These are phyloP conservation scores for Melieria omissa DNA, from an alignment of 2,888 invertebrate genomes.

Conservation along the genomic window DNA sequence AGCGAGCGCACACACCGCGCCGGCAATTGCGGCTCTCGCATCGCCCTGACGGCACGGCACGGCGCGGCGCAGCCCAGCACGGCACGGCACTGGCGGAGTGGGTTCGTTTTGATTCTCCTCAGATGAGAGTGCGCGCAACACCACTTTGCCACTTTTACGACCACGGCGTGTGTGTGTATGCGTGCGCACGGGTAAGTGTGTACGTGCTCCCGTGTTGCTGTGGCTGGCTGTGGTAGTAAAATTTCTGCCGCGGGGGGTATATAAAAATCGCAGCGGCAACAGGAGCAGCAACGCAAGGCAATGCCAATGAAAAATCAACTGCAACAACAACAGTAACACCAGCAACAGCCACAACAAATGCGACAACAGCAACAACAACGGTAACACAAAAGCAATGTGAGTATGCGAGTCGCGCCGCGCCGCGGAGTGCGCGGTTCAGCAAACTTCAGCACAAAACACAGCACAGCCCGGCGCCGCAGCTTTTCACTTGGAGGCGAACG, in stretches of 20 bases:
- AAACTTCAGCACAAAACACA: too few species aligned
- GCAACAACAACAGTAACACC: not conserved
- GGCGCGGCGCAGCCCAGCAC: constrained; percentile 23
- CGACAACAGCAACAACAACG: not conserved
- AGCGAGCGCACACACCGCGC: constrained; percentile 22
- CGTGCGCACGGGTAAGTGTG: too few species aligned
- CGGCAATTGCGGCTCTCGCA: constrained; percentile 19
- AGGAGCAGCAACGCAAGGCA: not conserved
- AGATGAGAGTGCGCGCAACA: too few species aligned
- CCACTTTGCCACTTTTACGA: too few species aligned
- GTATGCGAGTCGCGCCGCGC: not conserved
- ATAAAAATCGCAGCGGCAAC: not conserved
- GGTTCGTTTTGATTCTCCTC: too few species aligned
- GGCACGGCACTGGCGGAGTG: not conserved
- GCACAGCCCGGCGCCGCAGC: not conserved
- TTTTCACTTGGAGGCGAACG: constrained; percentile 2
- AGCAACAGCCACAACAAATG: not conserved
- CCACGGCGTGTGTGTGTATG: too few species aligned
- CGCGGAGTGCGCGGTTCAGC: not conserved
- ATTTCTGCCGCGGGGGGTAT: too few species aligned
- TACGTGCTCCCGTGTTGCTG: too few species aligned
- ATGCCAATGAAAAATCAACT: not conserved
- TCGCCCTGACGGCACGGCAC: not conserved
- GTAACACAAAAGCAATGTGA: not conserved
- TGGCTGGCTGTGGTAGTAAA: too few species aligned